Base-by-base conservation (phyloP, 2,113 vertebrate genomes). In the Ovibos moschatus region DNA sequence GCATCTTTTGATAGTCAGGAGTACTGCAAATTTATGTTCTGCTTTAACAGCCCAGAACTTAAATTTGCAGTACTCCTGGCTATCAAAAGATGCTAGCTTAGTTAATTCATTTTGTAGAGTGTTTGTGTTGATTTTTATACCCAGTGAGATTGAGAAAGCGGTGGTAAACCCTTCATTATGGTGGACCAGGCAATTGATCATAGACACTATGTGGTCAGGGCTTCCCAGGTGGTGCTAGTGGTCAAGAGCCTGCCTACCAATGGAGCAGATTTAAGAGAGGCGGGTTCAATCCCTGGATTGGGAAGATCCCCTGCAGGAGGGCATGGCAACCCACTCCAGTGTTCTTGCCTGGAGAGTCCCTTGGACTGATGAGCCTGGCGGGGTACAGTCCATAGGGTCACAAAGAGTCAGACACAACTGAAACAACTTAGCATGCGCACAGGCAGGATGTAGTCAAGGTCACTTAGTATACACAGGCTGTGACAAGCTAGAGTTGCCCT, bases 111-210 rank as follows among this genome's bases (percentile, higher is more conserved):
- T 89, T 82, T 89, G 14, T 30, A 64, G 71, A 89, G 19, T 30
- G 71, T 84, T 95, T 89, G 81, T 94, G 57, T 36, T 91, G 27
- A 93, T 71, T 36, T n/a, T 64, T 21, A 30, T 84, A 93, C 17
- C 13, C 78, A 60, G 9, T 43, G 25, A 92, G 3, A 7, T 21
- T 58, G 11, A 91, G 81, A 60, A 90, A 64, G 23, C 30, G 28
- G 28, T 74, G 36, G 6, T 50, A 83, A 84, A 84, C 53, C n/a
- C 27, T 36, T n/a, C n/a, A 57, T 23, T 82, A 43, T 50, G 19
- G 50, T 71, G 57, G 7, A 60, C 82, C n/a, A 94, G 58, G 36
- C 11, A 53, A 40, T n/a, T 40, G 60, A 19, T 27, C 55, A 62
- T 2, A 43, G 71, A 55, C 3, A n/a, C 11, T 10, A 79, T 60